Base-by-base conservation (phyloP, 1,140 invertebrate species). In the Oncopodura yosiiana region DNA sequence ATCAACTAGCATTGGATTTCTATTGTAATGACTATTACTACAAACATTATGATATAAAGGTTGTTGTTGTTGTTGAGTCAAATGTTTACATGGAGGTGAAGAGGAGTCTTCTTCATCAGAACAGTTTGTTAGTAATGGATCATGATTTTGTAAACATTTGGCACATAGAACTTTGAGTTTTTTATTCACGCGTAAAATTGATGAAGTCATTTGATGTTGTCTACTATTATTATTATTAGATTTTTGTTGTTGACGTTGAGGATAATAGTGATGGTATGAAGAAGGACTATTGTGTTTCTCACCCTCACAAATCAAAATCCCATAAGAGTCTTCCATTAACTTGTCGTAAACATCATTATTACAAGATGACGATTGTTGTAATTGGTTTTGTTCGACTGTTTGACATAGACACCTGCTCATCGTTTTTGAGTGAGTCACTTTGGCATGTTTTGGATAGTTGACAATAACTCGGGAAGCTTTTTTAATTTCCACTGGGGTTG, bases 261-360 rank as follows among this genome's bases (percentile, higher is more conserved):
- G 24, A 43, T 43, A n/a, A n/a, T n/a, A n/a, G n/a, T n/a, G n/a
- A n/a, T n/a, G n/a, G n/a, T n/a, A n/a, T n/a, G n/a, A n/a, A n/a
- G n/a, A n/a, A n/a, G n/a, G n/a, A n/a, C n/a, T n/a, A n/a, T 5
- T 42, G 50, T n/a, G 57, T 45, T n/a, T 30, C 14, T 58, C 60
- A 37, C 49, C 54, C 53, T 63, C 62, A 60, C 58, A 63, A 36
- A 63, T 60, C 54, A 63, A 60, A 58, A 63, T 63, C 56, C 58
- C 58, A 56, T 63, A 63, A 27, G 62, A 52, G 34, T 60, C 62
- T 42, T 63, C 62, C 27, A 63, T 63, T 48, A 63, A 58, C 29
- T 58, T 60, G 23, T 63, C 62, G 36, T 60, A 60, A 23, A 45
- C 48, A 38, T 49, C 34, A 36, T 45, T 53, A 24, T 30, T 24